phyloP scores from a whole-genome alignment of 2,113 vertebrate species.

The Willisornis vidua region DNA sequence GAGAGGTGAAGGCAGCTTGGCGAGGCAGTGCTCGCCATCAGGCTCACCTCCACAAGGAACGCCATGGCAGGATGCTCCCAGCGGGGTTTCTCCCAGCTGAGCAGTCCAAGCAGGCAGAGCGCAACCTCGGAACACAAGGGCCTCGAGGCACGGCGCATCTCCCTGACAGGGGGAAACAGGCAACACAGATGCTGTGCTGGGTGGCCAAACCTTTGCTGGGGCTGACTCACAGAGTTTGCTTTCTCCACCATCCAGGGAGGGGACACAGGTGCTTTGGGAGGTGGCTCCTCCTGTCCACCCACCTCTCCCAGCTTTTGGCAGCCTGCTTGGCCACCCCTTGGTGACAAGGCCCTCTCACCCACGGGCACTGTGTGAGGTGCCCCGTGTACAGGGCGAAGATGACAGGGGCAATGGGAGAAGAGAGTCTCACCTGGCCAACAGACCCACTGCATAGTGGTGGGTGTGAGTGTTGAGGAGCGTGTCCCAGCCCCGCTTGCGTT shows the following conservation, averaged over 20 bases:
- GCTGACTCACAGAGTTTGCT: rapidly evolving
- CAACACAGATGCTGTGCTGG: too few species aligned
- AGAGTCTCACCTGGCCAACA: background rate
- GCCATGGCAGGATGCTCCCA: background rate
- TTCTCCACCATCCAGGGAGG: background rate
- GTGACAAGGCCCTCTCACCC: background rate
- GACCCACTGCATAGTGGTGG: background rate
- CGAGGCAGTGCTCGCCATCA: background rate
- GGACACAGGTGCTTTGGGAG: rapidly evolving
- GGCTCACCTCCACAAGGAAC: background rate
- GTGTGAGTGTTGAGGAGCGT: background rate
- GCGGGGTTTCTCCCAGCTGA: background rate
- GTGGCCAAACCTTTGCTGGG: background rate
- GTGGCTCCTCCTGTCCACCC: background rate
- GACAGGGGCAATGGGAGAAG: background rate
- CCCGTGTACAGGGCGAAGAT: background rate
- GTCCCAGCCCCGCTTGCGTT: background rate
- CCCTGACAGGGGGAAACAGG: background rate
- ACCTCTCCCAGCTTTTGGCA: background rate
- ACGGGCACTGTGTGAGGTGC: too few species aligned
- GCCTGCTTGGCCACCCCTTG: background rate
- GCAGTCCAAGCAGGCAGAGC: rapidly evolving
- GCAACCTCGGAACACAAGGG: background rate
- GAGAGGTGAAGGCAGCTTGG: background rate
- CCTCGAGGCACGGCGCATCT: rapidly evolving